Evolutionary conservation across 2,797 vertebrate species (phyloP), one percentile per base, ranked within the genome.

Genomic region (Hapalemur alaotrensis): DNA sequence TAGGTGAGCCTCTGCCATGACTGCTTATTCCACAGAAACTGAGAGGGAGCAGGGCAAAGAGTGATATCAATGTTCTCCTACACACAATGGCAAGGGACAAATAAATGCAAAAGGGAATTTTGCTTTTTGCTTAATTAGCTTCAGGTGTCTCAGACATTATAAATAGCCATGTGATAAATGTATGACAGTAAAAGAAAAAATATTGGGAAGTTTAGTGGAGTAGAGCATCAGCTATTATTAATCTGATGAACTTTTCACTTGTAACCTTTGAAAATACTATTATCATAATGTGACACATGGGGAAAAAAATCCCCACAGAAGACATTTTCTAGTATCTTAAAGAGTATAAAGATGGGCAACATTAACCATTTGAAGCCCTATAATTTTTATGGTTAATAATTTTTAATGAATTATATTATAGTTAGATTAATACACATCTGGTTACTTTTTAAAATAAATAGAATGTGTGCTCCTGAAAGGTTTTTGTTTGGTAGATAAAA

Each of bases 221-320:
- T 20, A 54, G 20, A 38, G 17, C 23, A 10, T 88, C 67, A 69
- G 78, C 28, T 91, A 23, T 79, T 89, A 75, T 81, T 82, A 94
- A 95, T 82, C 78, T 76, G 89, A 88, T 81, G 78, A 88, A 91
- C 82, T 65, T 93, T 90, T 92, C 91, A 54, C 59, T 76, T 72
- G 5, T 43, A n/a, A 59, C 43, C 75, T 92, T 93, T 92, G 75
- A 61, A 59, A 83, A 23, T 59, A 32, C 25, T 46, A n/a, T 92
- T 52, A 79, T 6, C 32, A 5, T 75, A 54, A 92, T 69, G 30
- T 38, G 48, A 85, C 57, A 23, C 0, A 4, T 30, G 18, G 10
- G 32, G 72, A 22, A 91, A 6, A 6, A 4, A 89, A 6, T 11
- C 30, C 15, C 22, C 75, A 1, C 38, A 35, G 73, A 92, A 65